A percentile compares a stretch with the other conserved stretches of the same genome.
Conservation (phyloP, 2,113 vertebrate genomes). For the Percina caprodes region DNA sequence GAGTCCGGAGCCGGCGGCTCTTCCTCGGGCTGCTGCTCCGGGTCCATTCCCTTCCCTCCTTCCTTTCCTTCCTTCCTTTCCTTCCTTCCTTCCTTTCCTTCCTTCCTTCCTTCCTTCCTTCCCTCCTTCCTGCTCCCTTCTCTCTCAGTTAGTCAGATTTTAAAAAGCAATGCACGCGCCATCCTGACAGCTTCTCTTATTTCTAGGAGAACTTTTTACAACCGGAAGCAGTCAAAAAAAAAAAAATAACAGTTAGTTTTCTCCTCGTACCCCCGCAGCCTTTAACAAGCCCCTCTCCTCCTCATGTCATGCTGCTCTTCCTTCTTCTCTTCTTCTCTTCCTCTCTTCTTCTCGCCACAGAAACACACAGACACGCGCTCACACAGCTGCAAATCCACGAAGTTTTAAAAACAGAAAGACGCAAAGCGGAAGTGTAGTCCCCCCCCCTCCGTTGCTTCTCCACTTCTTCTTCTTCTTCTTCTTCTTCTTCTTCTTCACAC, state of each 20-base stretch:
- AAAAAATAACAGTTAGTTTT: constrained; percentile 21
- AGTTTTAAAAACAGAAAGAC: constrained; percentile 61
- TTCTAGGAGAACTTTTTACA: constrained; percentile 40
- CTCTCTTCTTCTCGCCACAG: constrained; percentile 10
- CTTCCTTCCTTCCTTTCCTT: no score
- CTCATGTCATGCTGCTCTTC: not conserved
- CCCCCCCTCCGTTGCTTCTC: not conserved
- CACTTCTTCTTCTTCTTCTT: not conserved
- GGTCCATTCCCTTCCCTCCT: constrained; percentile 29
- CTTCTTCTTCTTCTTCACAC: not conserved
- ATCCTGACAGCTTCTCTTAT: constrained; percentile 42
- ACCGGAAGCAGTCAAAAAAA: constrained; percentile 61
- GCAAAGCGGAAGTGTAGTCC: not conserved
- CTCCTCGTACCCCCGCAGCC: not conserved
- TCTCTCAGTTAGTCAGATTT: constrained; percentile 26
- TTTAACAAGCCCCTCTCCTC: constrained; percentile 43
- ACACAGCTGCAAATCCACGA: constrained; percentile 65
- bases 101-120: no score
- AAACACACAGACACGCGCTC: not conserved
- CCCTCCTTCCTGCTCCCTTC: not conserved
- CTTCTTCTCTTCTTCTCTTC: no score
- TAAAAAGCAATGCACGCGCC: not conserved
- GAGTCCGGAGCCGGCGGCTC: constrained; percentile 16
- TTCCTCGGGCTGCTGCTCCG: constrained; percentile 30
- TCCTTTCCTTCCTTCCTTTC: no score